Percentiles rank a stretch among this genome's conserved stretches.
phyloP scores from a whole-genome alignment of 2,888 invertebrate genomes.

The Ferdinandea cuprea region DNA sequence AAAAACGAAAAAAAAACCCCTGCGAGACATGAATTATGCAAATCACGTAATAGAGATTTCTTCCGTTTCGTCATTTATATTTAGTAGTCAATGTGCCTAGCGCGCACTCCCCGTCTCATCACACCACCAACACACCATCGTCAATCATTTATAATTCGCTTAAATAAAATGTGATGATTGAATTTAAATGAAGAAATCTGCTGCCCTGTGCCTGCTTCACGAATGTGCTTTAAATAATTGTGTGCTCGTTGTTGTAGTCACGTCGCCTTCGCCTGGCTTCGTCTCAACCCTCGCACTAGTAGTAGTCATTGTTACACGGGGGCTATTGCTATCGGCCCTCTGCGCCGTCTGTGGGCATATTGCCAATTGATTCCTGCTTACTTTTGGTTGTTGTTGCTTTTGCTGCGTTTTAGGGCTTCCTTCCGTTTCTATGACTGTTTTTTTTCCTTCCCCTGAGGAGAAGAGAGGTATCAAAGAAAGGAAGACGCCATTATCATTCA shows the following conservation, averaged over 20 bases:
- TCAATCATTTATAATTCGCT: slow-evolving; percentile 66
- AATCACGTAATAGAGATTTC: slow-evolving; percentile 41
- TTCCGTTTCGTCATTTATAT: slow-evolving; percentile 5
- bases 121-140: too few species aligned
- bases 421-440: slow-evolving; percentile 56
- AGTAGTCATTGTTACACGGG: neutral
- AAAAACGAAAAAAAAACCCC: too few species aligned
- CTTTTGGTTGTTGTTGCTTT: slow-evolving; percentile 1
- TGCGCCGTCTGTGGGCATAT: slow-evolving; percentile 59
- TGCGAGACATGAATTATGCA: slow-evolving; percentile 71
- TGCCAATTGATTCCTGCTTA: slow-evolving; percentile 66
- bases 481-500: slow-evolving; percentile 41
- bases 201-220: slow-evolving; percentile 3
- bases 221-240: slow-evolving; percentile 56
- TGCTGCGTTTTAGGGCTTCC: slow-evolving; percentile 68
- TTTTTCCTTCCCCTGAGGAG: slow-evolving; percentile 21
- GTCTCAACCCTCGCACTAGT: slow-evolving; percentile 4
- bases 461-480: slow-evolving; percentile 16
- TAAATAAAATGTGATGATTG: slow-evolving; percentile 72
- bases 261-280: neutral
- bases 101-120: neutral
- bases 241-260: slow-evolving; percentile 36
- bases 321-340: too few species aligned
- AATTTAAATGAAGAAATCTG: slow-evolving; percentile 73
- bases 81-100: neutral